Conservation (phyloP, 2,888 invertebrate genomes). For the Dicyrtomina minuta region DNA sequence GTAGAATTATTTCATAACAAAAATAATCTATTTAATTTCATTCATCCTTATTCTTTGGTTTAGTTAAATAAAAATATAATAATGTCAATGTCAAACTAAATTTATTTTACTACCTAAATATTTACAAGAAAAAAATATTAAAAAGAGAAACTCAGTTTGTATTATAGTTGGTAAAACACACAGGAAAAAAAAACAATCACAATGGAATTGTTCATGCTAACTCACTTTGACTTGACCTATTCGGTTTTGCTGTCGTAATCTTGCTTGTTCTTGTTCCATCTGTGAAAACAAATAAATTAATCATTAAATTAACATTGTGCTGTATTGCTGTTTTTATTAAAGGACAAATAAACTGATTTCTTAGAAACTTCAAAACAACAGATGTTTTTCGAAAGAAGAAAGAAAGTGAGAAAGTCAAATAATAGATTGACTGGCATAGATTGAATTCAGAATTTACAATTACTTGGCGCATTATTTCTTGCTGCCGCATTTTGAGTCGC, state of each 20-base stretch:
- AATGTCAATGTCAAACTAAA: conserved; percentile 3
- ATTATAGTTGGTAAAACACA: background rate
- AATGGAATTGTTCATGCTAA: background rate
- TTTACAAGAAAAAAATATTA: background rate
- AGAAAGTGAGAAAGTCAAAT: too few species aligned
- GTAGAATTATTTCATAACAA: conserved; percentile 14
- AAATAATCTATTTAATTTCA: background rate
- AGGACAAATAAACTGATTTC: conserved; percentile 6
- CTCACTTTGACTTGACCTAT: conserved; percentile 42
- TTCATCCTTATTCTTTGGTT: background rate
- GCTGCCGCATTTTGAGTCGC: conserved; percentile 81
- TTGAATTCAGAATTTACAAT: conserved; percentile 24
- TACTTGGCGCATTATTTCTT: conserved; percentile 85
- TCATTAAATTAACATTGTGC: background rate
- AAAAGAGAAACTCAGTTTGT: background rate
- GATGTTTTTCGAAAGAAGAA: background rate
- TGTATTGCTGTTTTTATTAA: background rate
- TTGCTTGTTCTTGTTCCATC: conserved; percentile 54
- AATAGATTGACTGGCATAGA: too few species aligned
- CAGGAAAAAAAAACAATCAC: background rate
- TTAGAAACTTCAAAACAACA: background rate
- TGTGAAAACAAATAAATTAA: conserved; percentile 36
- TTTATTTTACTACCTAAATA: conserved; percentile 2
- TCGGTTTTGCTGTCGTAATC: conserved; percentile 48
- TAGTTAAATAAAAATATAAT: background rate